These are phyloP conservation scores for Syrrhaptes paradoxus DNA, from an alignment of 2,113 vertebrate genomes.

Conservation along the genomic window DNA sequence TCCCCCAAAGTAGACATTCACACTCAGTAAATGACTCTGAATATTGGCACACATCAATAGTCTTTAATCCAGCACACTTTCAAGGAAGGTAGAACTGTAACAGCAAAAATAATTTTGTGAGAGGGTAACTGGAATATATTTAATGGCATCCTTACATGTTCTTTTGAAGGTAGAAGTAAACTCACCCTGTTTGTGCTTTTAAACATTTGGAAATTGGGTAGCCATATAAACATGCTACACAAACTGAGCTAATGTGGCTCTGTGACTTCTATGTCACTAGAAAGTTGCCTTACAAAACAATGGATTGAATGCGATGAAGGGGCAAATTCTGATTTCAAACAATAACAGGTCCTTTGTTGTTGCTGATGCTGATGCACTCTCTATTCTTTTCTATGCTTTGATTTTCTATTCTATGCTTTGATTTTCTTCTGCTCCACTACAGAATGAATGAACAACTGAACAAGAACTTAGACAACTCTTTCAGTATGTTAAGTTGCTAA, in stretches of 20 bases:
- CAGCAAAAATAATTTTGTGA: background rate
- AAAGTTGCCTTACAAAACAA: background rate
- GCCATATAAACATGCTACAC: background rate
- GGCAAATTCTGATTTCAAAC: background rate
- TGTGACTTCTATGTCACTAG: background rate
- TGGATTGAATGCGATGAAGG: background rate
- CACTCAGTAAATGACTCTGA: background rate
- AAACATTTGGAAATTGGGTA: background rate
- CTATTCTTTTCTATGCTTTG: background rate
- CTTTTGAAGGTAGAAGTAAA: background rate
- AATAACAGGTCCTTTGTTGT: background rate
- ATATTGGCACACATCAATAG: background rate
- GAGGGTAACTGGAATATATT: background rate
- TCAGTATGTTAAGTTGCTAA: background rate
- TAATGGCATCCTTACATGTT: background rate
- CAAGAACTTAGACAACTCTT: background rate
- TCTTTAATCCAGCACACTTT: background rate
- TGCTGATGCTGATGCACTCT: background rate
- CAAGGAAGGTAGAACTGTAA: background rate
- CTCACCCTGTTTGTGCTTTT: background rate
- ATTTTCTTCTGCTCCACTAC: background rate
- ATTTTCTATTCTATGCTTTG: background rate
- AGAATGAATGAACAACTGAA: background rate
- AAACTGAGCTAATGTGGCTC: background rate
- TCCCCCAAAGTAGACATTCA: background rate